Evolutionary conservation across 92 coral and sea anemone genomes (phyloP).

Genomic region (Blastomussa wellsi): DNA sequence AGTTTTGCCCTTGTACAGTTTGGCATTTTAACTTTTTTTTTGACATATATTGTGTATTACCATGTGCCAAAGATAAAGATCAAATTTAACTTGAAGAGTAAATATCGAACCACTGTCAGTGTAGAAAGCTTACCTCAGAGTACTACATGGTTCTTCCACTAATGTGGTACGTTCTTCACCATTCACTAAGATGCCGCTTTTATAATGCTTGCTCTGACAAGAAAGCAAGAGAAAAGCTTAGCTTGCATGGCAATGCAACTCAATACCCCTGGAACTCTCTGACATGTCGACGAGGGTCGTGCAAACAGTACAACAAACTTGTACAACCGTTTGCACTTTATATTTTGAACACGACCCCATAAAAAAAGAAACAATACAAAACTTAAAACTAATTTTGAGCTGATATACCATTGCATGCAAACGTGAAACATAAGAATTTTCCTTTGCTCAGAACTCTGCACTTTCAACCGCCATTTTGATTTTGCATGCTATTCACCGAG

Average conservation of each 20-base stretch:
- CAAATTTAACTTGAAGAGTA: too few species aligned
- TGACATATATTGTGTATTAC: too few species aligned
- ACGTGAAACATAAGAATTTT: not conserved
- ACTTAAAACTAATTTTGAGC: not conserved
- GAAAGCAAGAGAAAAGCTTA: not conserved
- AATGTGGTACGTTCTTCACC: conserved; percentile 7
- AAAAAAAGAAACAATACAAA: not conserved
- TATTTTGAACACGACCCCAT: not conserved
- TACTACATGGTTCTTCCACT: conserved; percentile 10
- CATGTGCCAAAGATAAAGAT: too few species aligned
- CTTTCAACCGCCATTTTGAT: conserved; percentile 40
- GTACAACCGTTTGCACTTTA: not conserved
- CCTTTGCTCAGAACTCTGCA: not conserved
- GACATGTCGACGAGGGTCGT: too few species aligned
- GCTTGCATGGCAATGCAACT: too few species aligned
- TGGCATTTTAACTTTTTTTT: too few species aligned
- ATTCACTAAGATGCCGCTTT: conserved; percentile 11
- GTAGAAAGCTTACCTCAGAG: conserved; percentile 19
- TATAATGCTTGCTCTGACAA: conserved; percentile 19
- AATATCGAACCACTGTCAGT: too few species aligned
- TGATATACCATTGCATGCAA: conserved; percentile 42
- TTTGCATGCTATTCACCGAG: not conserved
- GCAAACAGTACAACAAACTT: too few species aligned
- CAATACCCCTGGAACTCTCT: too few species aligned
- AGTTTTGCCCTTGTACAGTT: too few species aligned